Evolutionary conservation across 2,797 vertebrate genomes (phyloP).

Genomic region (Neosilurus mollespiculum): DNA sequence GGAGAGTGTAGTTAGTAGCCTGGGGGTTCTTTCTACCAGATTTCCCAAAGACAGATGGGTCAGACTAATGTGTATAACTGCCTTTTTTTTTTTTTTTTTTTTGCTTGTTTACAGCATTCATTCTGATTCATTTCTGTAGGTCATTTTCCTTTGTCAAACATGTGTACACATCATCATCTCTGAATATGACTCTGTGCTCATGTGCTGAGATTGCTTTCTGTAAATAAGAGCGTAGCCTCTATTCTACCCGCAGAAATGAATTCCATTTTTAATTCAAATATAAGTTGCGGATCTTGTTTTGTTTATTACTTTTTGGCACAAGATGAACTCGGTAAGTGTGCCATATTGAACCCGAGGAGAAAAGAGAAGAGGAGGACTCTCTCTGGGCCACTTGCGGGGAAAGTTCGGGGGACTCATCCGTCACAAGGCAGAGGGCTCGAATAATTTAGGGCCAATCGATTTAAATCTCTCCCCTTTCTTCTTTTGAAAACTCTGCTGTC

Average conservation of each 20-base stretch:
- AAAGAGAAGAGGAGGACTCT: conserved; percentile 40
- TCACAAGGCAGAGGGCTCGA: conserved; percentile 50
- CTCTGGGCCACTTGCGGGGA: conserved; percentile 31
- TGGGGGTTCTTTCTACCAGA: background rate
- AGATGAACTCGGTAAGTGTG: conserved; percentile 37
- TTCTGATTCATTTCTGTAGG: background rate
- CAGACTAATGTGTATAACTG: background rate
- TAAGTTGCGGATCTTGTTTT: conserved; percentile 9
- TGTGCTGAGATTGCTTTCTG: background rate
- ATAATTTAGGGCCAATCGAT: conserved; percentile 67
- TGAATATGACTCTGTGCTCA: background rate
- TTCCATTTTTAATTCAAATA: background rate
- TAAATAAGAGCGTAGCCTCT: too few relatives aligned
- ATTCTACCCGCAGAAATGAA: too few relatives aligned
- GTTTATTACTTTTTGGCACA: conserved; percentile 34
- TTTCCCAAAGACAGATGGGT: background rate
- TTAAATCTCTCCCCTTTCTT: conserved; percentile 69
- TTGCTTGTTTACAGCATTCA: background rate
- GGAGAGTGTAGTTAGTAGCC: background rate
- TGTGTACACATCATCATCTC: background rate
- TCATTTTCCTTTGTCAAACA: too few relatives aligned
- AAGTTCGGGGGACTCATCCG: conserved; percentile 47
- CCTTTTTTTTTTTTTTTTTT: background rate
- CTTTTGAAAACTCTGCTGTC: conserved; percentile 72
- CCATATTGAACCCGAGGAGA: conserved; percentile 31